Conservation (phyloP, 2,113 vertebrate genomes). For the Typhlomys cinereus region DNA sequence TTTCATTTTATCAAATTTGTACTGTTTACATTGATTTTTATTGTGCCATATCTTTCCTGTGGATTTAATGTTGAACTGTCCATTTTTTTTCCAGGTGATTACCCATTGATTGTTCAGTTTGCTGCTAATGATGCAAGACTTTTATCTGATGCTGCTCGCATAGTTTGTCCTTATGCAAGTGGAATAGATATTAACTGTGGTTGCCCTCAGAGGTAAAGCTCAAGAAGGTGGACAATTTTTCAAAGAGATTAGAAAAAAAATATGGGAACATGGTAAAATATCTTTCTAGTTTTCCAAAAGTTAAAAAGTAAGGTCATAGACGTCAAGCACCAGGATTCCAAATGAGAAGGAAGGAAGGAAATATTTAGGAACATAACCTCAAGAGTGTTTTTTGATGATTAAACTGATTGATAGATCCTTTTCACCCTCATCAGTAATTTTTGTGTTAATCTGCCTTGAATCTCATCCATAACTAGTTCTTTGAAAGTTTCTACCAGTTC, state of each 20-base stretch:
- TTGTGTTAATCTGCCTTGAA: conserved; percentile 37
- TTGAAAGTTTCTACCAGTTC: background rate
- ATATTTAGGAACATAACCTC: conserved; percentile 4
- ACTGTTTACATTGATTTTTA: background rate
- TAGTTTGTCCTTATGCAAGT: conserved; percentile 93
- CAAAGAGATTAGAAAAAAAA: conserved; percentile 60
- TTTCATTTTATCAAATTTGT: conserved; percentile 31
- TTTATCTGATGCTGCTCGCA: conserved; percentile 92
- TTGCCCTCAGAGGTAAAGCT: conserved; percentile 95
- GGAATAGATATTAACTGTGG: conserved; percentile 98
- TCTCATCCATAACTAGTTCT: conserved; percentile 22
- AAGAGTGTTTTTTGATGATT: background rate
- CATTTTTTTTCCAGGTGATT: conserved; percentile 89
- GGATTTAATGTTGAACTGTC: conserved; percentile 69
- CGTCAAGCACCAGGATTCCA: background rate
- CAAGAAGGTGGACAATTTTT: conserved; percentile 61
- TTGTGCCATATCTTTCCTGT: conserved; percentile 32
- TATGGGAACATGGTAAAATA: conserved; percentile 64
- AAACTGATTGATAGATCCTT: background rate
- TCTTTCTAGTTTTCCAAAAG: conserved; percentile 58
- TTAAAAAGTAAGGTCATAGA: conserved; percentile 36
- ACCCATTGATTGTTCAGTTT: conserved; percentile 96
- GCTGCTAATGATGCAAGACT: conserved; percentile 94
- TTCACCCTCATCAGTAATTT: background rate
- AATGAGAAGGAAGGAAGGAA: background rate